phyloP scores from a whole-genome alignment of 1,140 invertebrate species.

The Thereuonema tuberculata region DNA sequence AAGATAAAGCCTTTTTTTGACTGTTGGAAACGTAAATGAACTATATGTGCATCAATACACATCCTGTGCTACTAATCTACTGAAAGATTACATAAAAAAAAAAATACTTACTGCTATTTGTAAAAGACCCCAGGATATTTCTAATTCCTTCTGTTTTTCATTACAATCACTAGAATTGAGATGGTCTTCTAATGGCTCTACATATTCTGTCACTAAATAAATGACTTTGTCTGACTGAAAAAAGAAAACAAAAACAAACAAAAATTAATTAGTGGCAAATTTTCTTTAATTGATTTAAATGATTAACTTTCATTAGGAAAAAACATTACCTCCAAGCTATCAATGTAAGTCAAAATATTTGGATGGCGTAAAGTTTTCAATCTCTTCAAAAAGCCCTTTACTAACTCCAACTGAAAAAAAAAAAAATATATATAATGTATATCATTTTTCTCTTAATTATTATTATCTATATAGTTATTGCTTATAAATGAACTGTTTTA shows the following conservation, averaged over 20 bases:
- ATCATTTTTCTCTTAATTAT: no score
- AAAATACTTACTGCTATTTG: conserved; percentile 66
- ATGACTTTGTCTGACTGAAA: conserved; percentile 74
- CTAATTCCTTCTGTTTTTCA: conserved; percentile 60
- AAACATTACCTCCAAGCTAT: conserved; percentile 70
- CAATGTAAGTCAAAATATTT: conserved; percentile 85
- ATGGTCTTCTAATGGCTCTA: conserved; percentile 50
- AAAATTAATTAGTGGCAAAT: not conserved
- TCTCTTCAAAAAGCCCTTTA: conserved; percentile 73
- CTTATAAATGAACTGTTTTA: no score
- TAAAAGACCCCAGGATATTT: conserved; percentile 91
- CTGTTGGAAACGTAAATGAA: no score
- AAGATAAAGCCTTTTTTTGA: no score
- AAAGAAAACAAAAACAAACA: no score
- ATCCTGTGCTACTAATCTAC: not conserved
- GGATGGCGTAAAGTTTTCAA: conserved; percentile 94
- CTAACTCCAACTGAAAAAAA: conserved; percentile 52
- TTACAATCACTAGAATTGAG: conserved; percentile 48
- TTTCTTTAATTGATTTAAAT: no score
- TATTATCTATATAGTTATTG: no score
- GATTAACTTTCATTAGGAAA: no score
- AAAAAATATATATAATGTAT: not conserved
- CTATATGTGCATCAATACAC: no score
- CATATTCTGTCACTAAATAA: conserved; percentile 87
- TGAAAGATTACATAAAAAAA: not conserved